Percentiles rank a stretch among this genome's conserved stretches.
Conservation (phyloP, 2,113 vertebrate genomes). For the Etheostoma spectabile region DNA sequence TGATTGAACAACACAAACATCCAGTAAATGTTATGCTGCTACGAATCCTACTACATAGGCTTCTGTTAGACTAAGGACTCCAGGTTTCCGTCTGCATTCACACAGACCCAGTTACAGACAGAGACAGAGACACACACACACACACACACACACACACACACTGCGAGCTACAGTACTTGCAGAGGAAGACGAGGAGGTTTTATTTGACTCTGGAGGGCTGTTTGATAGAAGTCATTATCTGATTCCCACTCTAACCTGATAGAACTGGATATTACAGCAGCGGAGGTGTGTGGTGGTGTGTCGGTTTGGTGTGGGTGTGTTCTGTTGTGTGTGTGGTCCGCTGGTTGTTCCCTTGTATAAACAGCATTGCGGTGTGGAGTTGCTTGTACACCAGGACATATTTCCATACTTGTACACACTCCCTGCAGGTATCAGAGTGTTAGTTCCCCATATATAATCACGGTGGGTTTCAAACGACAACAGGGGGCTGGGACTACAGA, state of each 20-base stretch:
- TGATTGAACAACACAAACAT: neutral
- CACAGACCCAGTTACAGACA: neutral
- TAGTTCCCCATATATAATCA: no score
- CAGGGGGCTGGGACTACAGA: no score
- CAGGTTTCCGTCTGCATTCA: neutral
- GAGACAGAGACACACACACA: conserved; percentile 19
- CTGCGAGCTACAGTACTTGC: conserved; percentile 28
- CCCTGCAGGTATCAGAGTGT: no score
- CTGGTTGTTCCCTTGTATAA: no score
- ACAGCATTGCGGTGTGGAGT: no score
- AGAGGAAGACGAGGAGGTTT: conserved; percentile 57
- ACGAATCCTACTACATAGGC: conserved; percentile 39
- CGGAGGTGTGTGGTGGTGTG: neutral
- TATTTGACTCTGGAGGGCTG: conserved; percentile 61
- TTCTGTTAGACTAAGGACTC: neutral
- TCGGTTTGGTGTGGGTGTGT: conserved; percentile 25
- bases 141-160: conserved; percentile 22
- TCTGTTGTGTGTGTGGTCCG: conserved; percentile 13
- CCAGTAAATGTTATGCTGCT: conserved; percentile 16
- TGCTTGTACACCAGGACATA: no score
- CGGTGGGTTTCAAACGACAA: no score
- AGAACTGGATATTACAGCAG: conserved; percentile 52
- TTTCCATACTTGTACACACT: no score
- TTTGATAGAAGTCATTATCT: conserved; percentile 74
- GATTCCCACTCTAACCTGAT: conserved; percentile 65